phyloP scores from a whole-genome alignment of 2,888 invertebrate species.

The Tinea semifulvella region DNA sequence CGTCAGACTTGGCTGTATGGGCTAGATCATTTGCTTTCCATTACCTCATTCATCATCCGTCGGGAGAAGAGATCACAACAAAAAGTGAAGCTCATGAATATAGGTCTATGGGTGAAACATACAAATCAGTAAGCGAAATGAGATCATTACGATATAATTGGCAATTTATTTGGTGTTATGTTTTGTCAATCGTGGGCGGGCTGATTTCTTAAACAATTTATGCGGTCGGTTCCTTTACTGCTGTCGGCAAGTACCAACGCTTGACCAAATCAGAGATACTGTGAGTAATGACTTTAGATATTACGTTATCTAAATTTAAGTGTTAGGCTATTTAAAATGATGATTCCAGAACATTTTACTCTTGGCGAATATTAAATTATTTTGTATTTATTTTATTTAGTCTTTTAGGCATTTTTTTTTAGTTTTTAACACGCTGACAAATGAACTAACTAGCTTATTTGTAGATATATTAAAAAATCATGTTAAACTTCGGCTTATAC shows the following conservation, averaged over 20 bases:
- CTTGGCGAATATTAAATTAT: too few species aligned
- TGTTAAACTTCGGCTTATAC: too few species aligned
- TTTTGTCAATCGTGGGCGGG: conserved; percentile 36
- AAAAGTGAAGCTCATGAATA: too few species aligned
- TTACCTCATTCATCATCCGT: too few species aligned
- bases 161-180: conserved; percentile 9
- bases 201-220: conserved; percentile 53
- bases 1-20: too few species aligned
- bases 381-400: too few species aligned
- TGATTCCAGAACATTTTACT: neutral
- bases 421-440: too few species aligned
- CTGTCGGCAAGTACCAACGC: conserved; percentile 26
- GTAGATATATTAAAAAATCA: too few species aligned
- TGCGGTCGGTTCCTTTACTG: conserved; percentile 45
- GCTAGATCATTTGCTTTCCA: too few species aligned
- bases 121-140: conserved; percentile 10
- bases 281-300: conserved; percentile 43
- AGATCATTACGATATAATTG: conserved; percentile 10
- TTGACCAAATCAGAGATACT: conserved; percentile 49
- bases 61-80: too few species aligned
- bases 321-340: conserved; percentile 37
- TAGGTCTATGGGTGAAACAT: neutral
- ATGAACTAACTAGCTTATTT: too few species aligned
- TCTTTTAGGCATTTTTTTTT: too few species aligned
- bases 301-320: conserved; percentile 31